These are phyloP conservation scores for Micrastur ruficollis DNA, from an alignment of 2,797 vertebrate genomes.

Conservation along the genomic window DNA sequence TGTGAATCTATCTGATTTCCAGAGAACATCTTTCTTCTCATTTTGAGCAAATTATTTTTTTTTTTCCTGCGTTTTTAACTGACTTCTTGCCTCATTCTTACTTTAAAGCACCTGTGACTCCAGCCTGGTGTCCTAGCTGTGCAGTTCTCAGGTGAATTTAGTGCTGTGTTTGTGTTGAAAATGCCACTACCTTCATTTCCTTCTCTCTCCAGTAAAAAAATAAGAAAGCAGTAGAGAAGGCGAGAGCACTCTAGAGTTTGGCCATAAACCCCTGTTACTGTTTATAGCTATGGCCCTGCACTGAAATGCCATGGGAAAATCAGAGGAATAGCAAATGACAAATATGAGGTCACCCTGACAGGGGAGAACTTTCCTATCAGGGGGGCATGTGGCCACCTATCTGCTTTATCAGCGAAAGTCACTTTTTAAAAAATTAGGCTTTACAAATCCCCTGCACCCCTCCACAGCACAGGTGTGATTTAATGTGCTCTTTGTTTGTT, in stretches of 20 bases:
- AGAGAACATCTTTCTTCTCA: not conserved
- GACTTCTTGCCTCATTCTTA: not conserved
- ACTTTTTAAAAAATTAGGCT: slow-evolving; percentile 49
- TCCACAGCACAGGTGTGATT: not conserved
- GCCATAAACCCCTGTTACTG: not conserved
- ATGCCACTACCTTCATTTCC: not conserved
- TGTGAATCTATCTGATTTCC: not conserved
- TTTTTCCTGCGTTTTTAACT: not conserved
- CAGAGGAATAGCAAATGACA: slow-evolving; percentile 32
- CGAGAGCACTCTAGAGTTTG: not conserved
- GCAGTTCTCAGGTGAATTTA: not conserved
- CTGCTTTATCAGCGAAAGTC: slow-evolving; percentile 17
- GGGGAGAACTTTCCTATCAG: slow-evolving; percentile 27
- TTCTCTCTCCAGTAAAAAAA: not conserved
- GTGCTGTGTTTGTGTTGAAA: slow-evolving; percentile 34
- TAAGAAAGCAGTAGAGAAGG: not conserved
- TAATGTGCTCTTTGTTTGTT: not conserved
- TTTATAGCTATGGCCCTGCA: not conserved
- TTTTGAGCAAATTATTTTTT: not conserved
- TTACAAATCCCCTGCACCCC: slow-evolving; percentile 28
- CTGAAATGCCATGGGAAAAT: slow-evolving; percentile 44
- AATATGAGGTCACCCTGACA: slow-evolving; percentile 26
- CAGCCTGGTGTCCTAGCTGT: not conserved
- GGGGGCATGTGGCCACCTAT: not conserved
- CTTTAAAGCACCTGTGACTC: not conserved